phyloP scores from a whole-genome alignment of 2,888 invertebrate genomes.

The Ethmia dodecea region DNA sequence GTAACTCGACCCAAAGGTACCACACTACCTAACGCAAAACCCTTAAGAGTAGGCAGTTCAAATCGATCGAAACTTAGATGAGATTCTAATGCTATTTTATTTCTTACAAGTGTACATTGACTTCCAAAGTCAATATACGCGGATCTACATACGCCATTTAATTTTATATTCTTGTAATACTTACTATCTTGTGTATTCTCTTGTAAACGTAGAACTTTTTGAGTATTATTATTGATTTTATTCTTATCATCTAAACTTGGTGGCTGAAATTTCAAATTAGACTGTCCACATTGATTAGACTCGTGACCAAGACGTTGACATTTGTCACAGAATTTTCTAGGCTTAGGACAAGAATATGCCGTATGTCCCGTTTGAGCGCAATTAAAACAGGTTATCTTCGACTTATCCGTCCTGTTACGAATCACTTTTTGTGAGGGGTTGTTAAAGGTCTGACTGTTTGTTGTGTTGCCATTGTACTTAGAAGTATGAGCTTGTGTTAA shows the following conservation, averaged over 20 bases:
- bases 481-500: not conserved
- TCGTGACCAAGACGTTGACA: conserved; percentile 3
- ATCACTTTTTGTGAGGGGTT: not conserved
- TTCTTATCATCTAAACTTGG: not conserved
- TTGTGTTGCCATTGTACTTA: too few species aligned
- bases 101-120: conserved; percentile 11
- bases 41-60: conserved; percentile 10
- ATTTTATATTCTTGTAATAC: conserved; percentile 9
- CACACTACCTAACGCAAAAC: conserved; percentile 7
- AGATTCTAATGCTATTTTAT: not conserved
- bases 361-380: not conserved
- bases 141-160: conserved; percentile 5
- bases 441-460: not conserved
- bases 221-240: not conserved
- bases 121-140: conserved; percentile 16
- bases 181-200: conserved; percentile 3
- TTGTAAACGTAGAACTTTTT: not conserved
- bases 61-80: not conserved
- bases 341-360: not conserved
- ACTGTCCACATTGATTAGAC: not conserved
- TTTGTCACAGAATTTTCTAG: not conserved
- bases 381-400: not conserved
- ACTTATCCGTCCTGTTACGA: not conserved
- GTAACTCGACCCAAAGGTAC: conserved; percentile 3
- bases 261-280: not conserved